These are phyloP conservation scores for Drosophila fuyamai DNA, from an alignment of 1,140 invertebrate species.

Conservation along the genomic window DNA sequence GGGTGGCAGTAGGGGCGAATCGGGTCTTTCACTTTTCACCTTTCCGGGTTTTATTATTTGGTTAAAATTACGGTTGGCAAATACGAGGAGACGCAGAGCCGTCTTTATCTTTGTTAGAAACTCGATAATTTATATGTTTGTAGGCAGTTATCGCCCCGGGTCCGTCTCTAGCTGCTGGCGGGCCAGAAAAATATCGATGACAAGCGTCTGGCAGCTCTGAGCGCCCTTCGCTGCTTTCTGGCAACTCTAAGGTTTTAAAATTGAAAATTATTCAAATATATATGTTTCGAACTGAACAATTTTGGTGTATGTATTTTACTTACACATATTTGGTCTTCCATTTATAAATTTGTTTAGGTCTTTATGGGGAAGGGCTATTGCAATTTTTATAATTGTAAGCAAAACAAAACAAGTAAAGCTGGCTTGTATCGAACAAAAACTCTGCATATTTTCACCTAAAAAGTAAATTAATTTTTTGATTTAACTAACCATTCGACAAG, in stretches of 20 bases:
- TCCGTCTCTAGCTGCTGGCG: slow-evolving; percentile 3
- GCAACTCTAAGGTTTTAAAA: slow-evolving; percentile 6
- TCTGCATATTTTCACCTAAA: too few species aligned
- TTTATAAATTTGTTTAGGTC: too few species aligned
- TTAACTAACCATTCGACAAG: too few species aligned
- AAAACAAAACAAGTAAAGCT: too few species aligned
- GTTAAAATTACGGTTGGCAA: slow-evolving; percentile 22
- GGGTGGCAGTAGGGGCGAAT: slow-evolving; percentile 2
- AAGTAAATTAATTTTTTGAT: too few species aligned
- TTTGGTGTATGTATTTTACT: too few species aligned
- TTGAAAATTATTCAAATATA: not conserved
- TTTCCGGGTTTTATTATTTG: slow-evolving; percentile 11
- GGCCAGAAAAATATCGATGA: not conserved
- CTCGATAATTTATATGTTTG: slow-evolving; percentile 15
- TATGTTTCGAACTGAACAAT: not conserved
- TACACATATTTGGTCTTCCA: too few species aligned
- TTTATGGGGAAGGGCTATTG: too few species aligned
- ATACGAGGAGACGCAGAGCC: slow-evolving; percentile 21
- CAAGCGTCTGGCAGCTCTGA: not conserved
- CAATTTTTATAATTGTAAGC: not conserved
- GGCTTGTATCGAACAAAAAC: too few species aligned
- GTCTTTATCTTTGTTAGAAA: slow-evolving; percentile 37
- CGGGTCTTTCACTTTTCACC: slow-evolving; percentile 7
- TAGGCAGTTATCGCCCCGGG: slow-evolving; percentile 4
- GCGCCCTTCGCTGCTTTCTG: not conserved